Evolutionary conservation across 2,797 vertebrate species (phyloP).

Genomic region (Periophthalmus magnuspinnatus): DNA sequence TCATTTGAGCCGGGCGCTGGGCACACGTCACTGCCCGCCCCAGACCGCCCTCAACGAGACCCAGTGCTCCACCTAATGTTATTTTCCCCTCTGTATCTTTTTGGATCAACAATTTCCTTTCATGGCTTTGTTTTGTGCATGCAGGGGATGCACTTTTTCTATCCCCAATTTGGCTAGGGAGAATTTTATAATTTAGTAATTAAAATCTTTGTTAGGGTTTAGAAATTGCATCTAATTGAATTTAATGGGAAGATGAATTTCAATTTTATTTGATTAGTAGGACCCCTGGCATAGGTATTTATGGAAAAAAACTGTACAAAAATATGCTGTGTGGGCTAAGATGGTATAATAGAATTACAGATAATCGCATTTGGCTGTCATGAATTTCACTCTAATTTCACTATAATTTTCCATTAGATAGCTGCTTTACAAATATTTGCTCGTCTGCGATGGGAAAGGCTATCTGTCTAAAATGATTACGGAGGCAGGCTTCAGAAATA

Average conservation of each 20-base stretch:
- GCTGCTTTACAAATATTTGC: slow-evolving; percentile 99
- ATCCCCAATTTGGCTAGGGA: slow-evolving; percentile 99
- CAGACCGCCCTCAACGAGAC: slow-evolving; percentile 77
- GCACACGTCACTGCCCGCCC: slow-evolving; percentile 80
- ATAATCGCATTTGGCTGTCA: slow-evolving; percentile 99
- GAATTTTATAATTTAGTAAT: slow-evolving; percentile 99
- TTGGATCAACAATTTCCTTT: slow-evolving; percentile 90
- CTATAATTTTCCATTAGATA: slow-evolving; percentile 99
- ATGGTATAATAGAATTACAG: slow-evolving; percentile 99
- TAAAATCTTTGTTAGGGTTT: slow-evolving; percentile 99
- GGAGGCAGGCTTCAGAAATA: slow-evolving; percentile 85
- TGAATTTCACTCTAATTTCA: slow-evolving; percentile 99
- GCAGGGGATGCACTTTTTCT: slow-evolving; percentile 94
- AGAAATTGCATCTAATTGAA: slow-evolving; percentile 99
- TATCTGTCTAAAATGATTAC: slow-evolving; percentile 99
- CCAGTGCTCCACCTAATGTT: slow-evolving; percentile 81
- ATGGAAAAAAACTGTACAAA: slow-evolving; percentile 98
- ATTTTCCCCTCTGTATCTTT: slow-evolving; percentile 84
- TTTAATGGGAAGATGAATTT: slow-evolving; percentile 99
- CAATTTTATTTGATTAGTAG: slow-evolving; percentile 99
- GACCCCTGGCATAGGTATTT: slow-evolving; percentile 99
- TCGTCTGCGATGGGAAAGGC: slow-evolving; percentile 99
- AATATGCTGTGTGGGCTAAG: slow-evolving; percentile 99
- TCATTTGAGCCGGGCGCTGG: slow-evolving; percentile 81
- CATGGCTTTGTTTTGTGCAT: slow-evolving; percentile 87